Evolutionary conservation across 1,140 invertebrate species (phyloP).

Genomic region (Nephotettix cincticeps): DNA sequence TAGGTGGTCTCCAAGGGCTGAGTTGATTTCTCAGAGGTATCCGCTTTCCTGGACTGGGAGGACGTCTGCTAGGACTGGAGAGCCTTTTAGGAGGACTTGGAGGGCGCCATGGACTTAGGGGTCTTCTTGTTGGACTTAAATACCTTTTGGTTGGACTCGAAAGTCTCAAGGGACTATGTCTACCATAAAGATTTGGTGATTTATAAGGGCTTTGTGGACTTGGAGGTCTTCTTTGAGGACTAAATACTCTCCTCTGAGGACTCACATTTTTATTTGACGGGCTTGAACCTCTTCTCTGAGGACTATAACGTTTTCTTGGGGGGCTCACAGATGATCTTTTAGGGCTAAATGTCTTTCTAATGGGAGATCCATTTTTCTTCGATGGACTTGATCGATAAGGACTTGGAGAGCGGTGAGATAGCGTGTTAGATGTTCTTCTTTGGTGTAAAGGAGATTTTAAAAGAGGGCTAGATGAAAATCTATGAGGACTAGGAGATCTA

Average conservation of each 20-base stretch:
- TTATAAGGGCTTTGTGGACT: constrained; percentile 4
- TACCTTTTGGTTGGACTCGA: constrained; percentile 7
- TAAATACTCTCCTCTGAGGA: neutral
- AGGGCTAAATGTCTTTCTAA: neutral
- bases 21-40: neutral
- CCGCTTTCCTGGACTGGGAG: neutral
- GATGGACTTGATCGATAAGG: neutral
- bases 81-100: constrained; percentile 5
- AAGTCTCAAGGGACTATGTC: neutral
- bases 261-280: neutral
- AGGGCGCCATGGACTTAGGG: neutral
- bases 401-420: neutral
- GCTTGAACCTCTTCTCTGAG: neutral
- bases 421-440: neutral
- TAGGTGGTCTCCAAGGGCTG: constrained; percentile 11
- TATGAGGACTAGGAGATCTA: neutral
- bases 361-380: neutral
- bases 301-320: neutral
- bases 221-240: neutral
- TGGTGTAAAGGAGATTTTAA: constrained; percentile 2
- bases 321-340: neutral
- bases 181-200: neutral
- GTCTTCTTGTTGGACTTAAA: neutral
- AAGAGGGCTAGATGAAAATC: neutral
- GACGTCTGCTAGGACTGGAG: neutral